phyloP scores from a whole-genome alignment of 2,113 vertebrate species.

The Girardinichthys multiradiatus region DNA sequence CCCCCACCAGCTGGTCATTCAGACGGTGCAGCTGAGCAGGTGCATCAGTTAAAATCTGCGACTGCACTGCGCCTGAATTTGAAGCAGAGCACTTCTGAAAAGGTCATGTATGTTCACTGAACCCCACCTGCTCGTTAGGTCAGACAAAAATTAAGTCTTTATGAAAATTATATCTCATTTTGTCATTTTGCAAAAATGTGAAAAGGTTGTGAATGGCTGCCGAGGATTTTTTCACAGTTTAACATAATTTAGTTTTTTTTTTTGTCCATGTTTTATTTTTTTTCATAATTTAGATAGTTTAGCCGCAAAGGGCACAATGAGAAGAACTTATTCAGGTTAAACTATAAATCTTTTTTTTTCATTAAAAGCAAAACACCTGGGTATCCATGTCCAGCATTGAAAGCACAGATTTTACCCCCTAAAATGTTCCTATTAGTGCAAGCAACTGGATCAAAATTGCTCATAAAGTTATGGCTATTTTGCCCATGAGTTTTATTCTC shows the following conservation, averaged over 20 bases:
- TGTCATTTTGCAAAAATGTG: constrained; percentile 24
- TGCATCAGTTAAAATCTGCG: constrained; percentile 23
- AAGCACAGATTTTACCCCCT: constrained; percentile 3
- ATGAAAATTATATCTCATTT: constrained; percentile 36
- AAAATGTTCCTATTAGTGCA: constrained; percentile 13
- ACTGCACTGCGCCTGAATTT: constrained; percentile 28
- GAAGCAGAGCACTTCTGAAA: constrained; percentile 36
- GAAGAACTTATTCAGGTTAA: constrained; percentile 14
- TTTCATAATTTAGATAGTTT: too few species aligned
- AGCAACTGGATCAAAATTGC: constrained; percentile 29
- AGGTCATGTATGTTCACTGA: constrained; percentile 46
- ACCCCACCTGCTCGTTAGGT: constrained; percentile 22
- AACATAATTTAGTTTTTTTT: too few species aligned
- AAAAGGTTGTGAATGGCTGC: constrained; percentile 32
- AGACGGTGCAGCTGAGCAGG: constrained; percentile 7
- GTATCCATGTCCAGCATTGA: constrained; percentile 18
- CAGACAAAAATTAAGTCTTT: constrained; percentile 29
- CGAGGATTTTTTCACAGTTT: constrained; percentile 26
- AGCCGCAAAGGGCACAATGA: constrained; percentile 3
- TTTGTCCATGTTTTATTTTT: too few species aligned
- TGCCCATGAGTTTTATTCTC: constrained; percentile 28
- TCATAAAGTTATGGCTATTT: constrained; percentile 15
- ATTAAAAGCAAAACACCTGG: constrained; percentile 13
- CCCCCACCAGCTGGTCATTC: neutral
- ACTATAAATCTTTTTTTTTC: constrained; percentile 7